A percentile compares a stretch with the other conserved stretches of the same genome.
Conservation (phyloP, 2,888 invertebrate genomes). For the Syrphus vitripennis region DNA sequence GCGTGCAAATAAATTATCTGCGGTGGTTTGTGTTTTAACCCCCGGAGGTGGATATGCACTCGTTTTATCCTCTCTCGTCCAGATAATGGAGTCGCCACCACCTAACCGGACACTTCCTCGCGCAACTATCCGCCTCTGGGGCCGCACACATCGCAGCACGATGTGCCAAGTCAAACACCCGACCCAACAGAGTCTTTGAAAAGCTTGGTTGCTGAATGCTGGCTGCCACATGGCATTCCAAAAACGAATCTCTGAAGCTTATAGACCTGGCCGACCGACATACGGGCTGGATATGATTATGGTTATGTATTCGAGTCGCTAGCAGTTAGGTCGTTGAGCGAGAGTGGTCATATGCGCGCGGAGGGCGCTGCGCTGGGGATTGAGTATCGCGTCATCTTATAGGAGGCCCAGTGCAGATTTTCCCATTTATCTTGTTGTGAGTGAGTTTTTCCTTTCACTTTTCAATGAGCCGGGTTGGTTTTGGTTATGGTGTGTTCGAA, state of each 20-base stretch:
- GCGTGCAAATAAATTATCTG: slow-evolving; percentile 66
- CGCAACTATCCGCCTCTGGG: slow-evolving; percentile 54
- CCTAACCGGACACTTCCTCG: slow-evolving; percentile 63
- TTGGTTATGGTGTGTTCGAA: neutral
- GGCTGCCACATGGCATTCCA: slow-evolving; percentile 28
- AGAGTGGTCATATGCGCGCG: slow-evolving; percentile 41
- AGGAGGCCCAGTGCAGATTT: slow-evolving; percentile 55
- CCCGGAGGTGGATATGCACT: slow-evolving; percentile 52
- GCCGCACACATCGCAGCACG: slow-evolving; percentile 59
- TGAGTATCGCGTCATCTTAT: slow-evolving; percentile 64
- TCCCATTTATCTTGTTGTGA: slow-evolving; percentile 49
- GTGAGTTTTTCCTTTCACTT: slow-evolving; percentile 63
- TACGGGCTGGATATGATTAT: neutral
- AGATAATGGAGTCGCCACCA: slow-evolving; percentile 56
- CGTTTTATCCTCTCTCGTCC: slow-evolving; percentile 34
- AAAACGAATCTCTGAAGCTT: slow-evolving; percentile 26
- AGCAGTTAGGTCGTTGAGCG: slow-evolving; percentile 12
- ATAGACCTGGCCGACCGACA: neutral
- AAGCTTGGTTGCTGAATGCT: slow-evolving; percentile 33
- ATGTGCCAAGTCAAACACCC: slow-evolving; percentile 47
- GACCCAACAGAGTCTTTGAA: slow-evolving; percentile 21
- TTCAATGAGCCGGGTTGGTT: slow-evolving; percentile 6
- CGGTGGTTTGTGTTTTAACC: slow-evolving; percentile 30
- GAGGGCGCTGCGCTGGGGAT: slow-evolving; percentile 34
- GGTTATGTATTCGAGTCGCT: neutral